These are phyloP conservation scores for Monodelphis domestica DNA, from an alignment of 2,797 vertebrate species.

Conservation along the genomic window DNA sequence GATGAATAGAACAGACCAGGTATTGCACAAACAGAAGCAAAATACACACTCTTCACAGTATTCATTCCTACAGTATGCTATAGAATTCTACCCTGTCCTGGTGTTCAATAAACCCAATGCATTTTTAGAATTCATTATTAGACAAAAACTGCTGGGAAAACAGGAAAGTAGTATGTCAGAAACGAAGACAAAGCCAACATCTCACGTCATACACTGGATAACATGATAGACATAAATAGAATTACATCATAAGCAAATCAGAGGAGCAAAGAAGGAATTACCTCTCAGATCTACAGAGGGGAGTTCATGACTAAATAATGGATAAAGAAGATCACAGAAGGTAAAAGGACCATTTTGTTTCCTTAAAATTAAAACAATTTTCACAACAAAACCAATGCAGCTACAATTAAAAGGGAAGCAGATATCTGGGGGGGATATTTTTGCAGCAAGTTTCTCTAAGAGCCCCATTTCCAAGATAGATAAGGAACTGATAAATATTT, in stretches of 20 bases:
- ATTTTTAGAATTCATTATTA: neutral
- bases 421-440: neutral
- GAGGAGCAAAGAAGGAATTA: neutral
- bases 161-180: neutral
- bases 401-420: neutral
- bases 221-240: neutral
- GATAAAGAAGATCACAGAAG: neutral
- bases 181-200: neutral
- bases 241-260: neutral
- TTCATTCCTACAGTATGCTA: neutral
- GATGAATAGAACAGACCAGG: neutral
- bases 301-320: neutral
- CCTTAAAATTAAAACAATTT: neutral
- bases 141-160: neutral
- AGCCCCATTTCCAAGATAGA: neutral
- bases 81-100: neutral
- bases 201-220: neutral
- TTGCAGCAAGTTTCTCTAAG: neutral
- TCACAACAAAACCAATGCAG: neutral
- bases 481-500: neutral
- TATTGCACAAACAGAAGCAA: neutral
- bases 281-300: neutral
- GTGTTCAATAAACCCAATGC: neutral
- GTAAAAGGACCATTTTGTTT: neutral
- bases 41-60: neutral